Evolutionary conservation across 2,797 vertebrate genomes (phyloP), one percentile per base, ranked within the genome.

Genomic region (Microctenopoma stevenorrisi): DNA sequence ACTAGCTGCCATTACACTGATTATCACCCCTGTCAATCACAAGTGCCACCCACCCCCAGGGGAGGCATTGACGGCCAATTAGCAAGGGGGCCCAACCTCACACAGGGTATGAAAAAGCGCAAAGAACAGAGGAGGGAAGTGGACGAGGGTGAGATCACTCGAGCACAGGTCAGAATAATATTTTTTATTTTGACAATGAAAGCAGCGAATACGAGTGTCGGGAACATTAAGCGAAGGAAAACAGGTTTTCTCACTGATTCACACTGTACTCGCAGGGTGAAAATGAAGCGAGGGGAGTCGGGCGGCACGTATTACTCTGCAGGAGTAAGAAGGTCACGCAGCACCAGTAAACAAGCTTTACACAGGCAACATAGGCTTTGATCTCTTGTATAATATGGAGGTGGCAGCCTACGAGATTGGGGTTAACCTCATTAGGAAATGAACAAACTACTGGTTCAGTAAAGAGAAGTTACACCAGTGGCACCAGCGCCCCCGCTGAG

Each of bases 21-120:
- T 93, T 87, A 92, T 85, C 86, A 85, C 70, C 56, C 44, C 82
- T 84, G 92, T 91, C 92, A 80, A 86, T 91, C 91, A 88, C 60
- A 69, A 2, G 61, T 58, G 25, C 60, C 56, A 4, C 68, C 57
- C n/a, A 28, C 40, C 48, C 59, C 33, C 3, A 3, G 72, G 82
- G 76, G 43, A 79, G 48, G 28, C 64, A 62, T 3, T 55, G 69
- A 55, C 11, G 64, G 72, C 79, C 88, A 90, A 90, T 90, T 88
- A 90, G 72, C 62, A 44, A 50, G 18, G 47, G 64, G 44, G 44
- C 18, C 40, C 2, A 42, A 72, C n/a, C 74, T 74, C 49, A 46
- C 25, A 59, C 22, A 46, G 49, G 40, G 64, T 50, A 65, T 22
- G 55, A 59, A 11, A 37, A 9, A 28, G 47, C 16, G 50, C 33